Evolutionary conservation across 2,113 vertebrate species (phyloP).

Genomic region (Xenus cinereus): DNA sequence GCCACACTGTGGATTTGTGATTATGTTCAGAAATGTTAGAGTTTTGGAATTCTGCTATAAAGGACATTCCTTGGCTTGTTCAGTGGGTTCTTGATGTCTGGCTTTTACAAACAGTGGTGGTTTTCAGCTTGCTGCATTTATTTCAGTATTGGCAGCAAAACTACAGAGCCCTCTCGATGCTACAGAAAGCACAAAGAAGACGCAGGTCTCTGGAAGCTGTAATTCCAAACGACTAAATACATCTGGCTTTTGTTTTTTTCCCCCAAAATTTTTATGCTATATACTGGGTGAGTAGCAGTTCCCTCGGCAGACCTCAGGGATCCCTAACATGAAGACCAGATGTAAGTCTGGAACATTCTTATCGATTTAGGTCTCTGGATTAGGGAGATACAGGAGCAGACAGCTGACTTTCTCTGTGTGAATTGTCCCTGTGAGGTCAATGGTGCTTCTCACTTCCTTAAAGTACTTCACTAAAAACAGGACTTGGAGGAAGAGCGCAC

Average conservation of each 20-base stretch:
- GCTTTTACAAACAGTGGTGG: not conserved
- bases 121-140: not conserved
- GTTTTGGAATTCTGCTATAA: not conserved
- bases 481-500: not conserved
- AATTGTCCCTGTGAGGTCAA: not conserved
- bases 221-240: not conserved
- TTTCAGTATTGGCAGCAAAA: not conserved
- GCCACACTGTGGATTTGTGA: not conserved
- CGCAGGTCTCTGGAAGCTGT: not conserved
- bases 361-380: not conserved
- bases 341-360: not conserved
- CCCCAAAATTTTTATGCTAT: not conserved
- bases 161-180: not conserved
- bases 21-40: not conserved
- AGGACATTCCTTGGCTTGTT: not conserved
- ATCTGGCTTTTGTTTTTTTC: not conserved
- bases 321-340: not conserved
- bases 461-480: not conserved
- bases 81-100: not conserved
- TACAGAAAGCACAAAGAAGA: not conserved
- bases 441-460: not conserved
- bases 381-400: accelerated
- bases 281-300: accelerated
- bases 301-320: not conserved
- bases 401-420: accelerated